Base-by-base conservation (phyloP, 2,888 invertebrate genomes). In the Lepidocyrtoides sp. region DNA sequence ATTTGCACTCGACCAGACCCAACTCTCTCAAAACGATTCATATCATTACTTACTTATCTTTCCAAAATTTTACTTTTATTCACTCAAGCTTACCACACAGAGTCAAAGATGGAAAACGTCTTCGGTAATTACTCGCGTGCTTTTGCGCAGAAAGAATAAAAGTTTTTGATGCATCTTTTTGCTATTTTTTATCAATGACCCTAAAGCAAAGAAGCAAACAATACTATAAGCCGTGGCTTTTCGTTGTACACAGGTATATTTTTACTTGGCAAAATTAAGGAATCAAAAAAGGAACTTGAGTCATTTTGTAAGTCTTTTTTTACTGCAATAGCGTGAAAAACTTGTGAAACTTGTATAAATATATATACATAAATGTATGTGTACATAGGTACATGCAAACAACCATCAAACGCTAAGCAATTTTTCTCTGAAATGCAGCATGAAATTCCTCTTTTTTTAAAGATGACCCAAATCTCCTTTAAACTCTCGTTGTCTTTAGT, bases 381-480 rank as follows among this genome's bases (percentile, higher is more conserved):
- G 20, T 20, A 72, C 48, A 75, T 48, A 36, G 8, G 44, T n/a
- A 44, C 48, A 23, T 69, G 8, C 17, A n/a, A 57, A 41, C 17
- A 82, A 20, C 17, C 17, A 17, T 0, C 5, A 17, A 57, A 17
- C n/a, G n/a, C 17, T 17, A 48, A 7, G 23, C 54, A 84, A 69
- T 84, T 84, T 84, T 84, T 10, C 29, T 69, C 51, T 48, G 75
- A 89, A 89, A 60, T 83, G 83, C 89, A 89, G 89, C 89, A 83
- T 83, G 72, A 89, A 89, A 32, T 88, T 48, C 81, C 26, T 51
- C 32, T 57, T 57, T n/a, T 57, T 63, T 48, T 48, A 36, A 66
- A 44, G 89, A 75, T 83, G 89, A 89, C 88, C 88, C 82, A 89
- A 89, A 89, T 89, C 20, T 82, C 32, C 69, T 75, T 44, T 75